A percentile compares a stretch with the other conserved stretches of the same genome.
Conservation (phyloP, 2,797 vertebrate genomes). For the Alfaro cultratus region DNA sequence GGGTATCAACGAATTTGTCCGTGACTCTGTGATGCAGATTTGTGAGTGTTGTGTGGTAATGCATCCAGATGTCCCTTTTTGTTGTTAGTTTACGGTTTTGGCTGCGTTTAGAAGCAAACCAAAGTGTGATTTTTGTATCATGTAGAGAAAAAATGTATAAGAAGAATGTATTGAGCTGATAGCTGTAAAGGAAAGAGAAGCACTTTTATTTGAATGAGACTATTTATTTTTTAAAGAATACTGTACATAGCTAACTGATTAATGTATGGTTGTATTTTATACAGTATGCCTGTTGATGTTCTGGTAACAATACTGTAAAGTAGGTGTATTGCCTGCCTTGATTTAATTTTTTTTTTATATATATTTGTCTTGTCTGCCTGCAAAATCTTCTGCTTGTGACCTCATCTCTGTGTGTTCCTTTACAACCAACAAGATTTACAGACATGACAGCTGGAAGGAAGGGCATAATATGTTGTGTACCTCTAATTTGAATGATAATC, state of each 20-base stretch:
- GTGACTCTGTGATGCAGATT: conserved; percentile 45
- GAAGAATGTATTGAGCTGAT: conserved; percentile 74
- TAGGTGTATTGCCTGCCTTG: conserved; percentile 71
- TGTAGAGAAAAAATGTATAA: conserved; percentile 46
- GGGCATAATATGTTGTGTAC: conserved; percentile 42
- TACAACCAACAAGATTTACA: conserved; percentile 52
- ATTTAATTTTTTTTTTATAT: conserved; percentile 55
- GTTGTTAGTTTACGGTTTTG: conserved; percentile 42
- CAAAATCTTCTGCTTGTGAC: conserved; percentile 78
- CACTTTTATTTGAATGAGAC: conserved; percentile 78
- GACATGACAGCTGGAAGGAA: conserved; percentile 25
- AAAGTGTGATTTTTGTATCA: conserved; percentile 78
- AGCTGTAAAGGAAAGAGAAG: conserved; percentile 55
- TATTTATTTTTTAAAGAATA: conserved; percentile 75
- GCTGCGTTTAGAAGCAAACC: conserved; percentile 75
- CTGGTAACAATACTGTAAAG: conserved; percentile 70
- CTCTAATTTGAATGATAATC: conserved; percentile 63
- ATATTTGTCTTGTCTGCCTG: conserved; percentile 67
- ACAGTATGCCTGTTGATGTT: conserved; percentile 78
- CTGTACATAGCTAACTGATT: conserved; percentile 71
- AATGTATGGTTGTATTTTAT: conserved; percentile 77
- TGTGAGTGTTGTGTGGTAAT: conserved; percentile 61
- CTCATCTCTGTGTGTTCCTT: conserved; percentile 65
- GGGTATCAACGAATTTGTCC: conserved; percentile 23
- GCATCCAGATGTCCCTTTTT: conserved; percentile 48